A percentile compares a stretch with the other conserved stretches of the same genome.
These are phyloP conservation scores for Orbicella faveolata DNA, from an alignment of 64 coral and sea anemone species.

Conservation along the genomic window DNA sequence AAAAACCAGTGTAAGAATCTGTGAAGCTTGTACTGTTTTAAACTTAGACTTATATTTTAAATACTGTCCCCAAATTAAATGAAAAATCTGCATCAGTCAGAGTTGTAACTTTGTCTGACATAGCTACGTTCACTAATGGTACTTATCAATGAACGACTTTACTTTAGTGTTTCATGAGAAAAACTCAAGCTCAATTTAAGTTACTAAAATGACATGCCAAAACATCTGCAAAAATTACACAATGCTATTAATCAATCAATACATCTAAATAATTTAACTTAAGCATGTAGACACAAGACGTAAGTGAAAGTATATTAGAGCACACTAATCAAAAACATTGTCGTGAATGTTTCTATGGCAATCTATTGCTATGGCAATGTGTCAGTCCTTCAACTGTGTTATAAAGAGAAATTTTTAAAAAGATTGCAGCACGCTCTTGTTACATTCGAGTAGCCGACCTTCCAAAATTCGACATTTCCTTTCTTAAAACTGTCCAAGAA, in stretches of 20 bases:
- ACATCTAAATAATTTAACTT: neutral
- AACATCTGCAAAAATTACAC: neutral
- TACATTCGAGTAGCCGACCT: neutral
- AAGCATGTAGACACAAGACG: neutral
- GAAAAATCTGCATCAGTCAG: too few species aligned
- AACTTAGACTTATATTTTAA: too few species aligned
- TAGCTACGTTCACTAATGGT: too few species aligned
- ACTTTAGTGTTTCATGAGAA: too few species aligned
- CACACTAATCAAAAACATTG: neutral
- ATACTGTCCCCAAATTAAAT: too few species aligned
- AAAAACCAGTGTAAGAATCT: too few species aligned
- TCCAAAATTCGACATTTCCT: neutral
- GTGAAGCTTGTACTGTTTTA: too few species aligned
- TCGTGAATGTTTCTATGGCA: slow-evolving; percentile 33
- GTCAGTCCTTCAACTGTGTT: neutral
- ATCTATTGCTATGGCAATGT: slow-evolving; percentile 47
- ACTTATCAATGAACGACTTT: too few species aligned
- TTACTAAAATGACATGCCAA: neutral
- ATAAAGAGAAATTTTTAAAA: neutral
- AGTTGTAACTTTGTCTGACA: too few species aligned
- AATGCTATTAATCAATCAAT: neutral
- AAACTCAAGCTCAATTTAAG: too few species aligned
- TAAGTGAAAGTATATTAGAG: neutral
- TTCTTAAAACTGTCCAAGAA: neutral
- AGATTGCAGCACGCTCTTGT: neutral